phyloP scores from a whole-genome alignment of 2,113 vertebrate species.

The Oxyura jamaicensis region DNA sequence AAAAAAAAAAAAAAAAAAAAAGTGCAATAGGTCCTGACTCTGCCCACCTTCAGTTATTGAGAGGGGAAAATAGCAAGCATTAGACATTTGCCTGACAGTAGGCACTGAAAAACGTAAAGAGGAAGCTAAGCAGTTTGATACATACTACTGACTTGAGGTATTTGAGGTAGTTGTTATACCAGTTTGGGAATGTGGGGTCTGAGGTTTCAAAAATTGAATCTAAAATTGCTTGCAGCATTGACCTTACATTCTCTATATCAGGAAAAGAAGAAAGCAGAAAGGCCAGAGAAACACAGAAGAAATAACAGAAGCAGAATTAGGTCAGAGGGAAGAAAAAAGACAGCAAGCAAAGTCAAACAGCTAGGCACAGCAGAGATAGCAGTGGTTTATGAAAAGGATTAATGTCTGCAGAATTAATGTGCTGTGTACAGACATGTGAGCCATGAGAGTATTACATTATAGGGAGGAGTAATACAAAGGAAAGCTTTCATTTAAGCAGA shows the following conservation, averaged over 20 bases:
- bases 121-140: background rate
- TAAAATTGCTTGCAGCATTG: background rate
- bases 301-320: background rate
- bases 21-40: background rate
- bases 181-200: background rate
- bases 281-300: background rate
- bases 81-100: background rate
- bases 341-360: background rate
- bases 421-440: background rate
- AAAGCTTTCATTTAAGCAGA: constrained; percentile 4
- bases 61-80: background rate
- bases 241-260: background rate
- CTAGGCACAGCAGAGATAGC: background rate
- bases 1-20: background rate
- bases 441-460: background rate
- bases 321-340: background rate
- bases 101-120: background rate
- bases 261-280: background rate
- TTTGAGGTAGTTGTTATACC: background rate
- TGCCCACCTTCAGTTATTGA: background rate
- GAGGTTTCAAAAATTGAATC: background rate
- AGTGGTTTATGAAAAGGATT: background rate
- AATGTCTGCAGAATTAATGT: background rate
- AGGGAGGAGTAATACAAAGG: background rate
- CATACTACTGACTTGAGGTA: background rate